Evolutionary conservation across 1,140 invertebrate species (phyloP).

Genomic region (Druon quercuslanigerum): DNA sequence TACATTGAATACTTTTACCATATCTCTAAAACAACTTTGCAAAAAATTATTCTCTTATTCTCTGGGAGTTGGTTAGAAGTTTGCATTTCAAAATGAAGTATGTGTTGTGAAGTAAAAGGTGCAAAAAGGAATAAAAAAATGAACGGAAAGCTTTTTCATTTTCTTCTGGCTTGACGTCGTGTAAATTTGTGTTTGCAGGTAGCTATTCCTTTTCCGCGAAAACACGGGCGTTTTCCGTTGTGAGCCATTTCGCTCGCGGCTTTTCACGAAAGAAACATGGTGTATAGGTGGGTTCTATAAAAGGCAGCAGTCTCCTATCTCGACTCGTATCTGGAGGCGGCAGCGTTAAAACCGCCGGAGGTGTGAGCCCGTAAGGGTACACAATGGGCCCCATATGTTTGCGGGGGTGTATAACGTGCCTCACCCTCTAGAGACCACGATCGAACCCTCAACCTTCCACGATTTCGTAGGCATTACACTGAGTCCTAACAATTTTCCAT

Average conservation of each 20-base stretch:
- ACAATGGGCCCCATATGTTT: conserved; percentile 70
- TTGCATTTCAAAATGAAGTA: too few relatives aligned
- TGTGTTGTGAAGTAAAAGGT: background rate
- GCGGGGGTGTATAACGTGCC: conserved; percentile 61
- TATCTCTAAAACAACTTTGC: too few relatives aligned
- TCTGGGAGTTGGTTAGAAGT: too few relatives aligned
- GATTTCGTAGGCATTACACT: background rate
- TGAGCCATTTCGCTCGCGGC: conserved; percentile 6
- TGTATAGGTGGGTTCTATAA: conserved; percentile 58
- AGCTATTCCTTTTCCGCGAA: conserved; percentile 33
- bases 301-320: conserved; percentile 61
- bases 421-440: conserved; percentile 42
- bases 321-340: conserved; percentile 38
- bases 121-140: background rate
- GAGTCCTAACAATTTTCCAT: background rate
- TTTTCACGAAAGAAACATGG: conserved; percentile 61
- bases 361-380: conserved; percentile 54
- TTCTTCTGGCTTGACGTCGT: background rate
- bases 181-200: conserved; percentile 7
- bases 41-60: too few relatives aligned
- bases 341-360: conserved; percentile 53
- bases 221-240: conserved; percentile 31
- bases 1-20: too few relatives aligned
- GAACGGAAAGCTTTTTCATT: background rate
- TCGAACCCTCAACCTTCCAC: conserved; percentile 3